These are phyloP conservation scores for Calliopsis andreniformis DNA, from an alignment of 1,140 invertebrate genomes.

Conservation along the genomic window DNA sequence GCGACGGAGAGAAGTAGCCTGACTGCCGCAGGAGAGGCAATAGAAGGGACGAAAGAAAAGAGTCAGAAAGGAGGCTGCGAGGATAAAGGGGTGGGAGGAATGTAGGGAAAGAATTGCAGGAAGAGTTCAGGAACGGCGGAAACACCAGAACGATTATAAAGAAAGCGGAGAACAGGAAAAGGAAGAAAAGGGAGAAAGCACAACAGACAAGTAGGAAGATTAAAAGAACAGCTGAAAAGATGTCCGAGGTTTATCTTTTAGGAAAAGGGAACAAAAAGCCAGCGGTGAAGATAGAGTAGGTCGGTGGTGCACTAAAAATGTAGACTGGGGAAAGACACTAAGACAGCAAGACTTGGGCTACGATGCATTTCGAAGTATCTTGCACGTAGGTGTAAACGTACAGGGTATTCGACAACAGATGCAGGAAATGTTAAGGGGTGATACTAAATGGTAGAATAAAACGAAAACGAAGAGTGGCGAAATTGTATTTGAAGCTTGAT, in stretches of 20 bases:
- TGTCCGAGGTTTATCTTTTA: not conserved
- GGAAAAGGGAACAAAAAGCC: not conserved
- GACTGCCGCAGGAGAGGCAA: conserved; percentile 34
- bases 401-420: no score
- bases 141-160: conserved; percentile 5
- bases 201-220: not conserved
- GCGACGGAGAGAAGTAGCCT: conserved; percentile 40
- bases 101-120: conserved; percentile 15
- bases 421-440: no score
- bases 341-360: not conserved
- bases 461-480: no score
- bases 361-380: no score
- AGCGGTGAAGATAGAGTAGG: not conserved
- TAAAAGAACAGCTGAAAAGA: not conserved
- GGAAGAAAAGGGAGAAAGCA: not conserved
- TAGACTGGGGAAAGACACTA: not conserved
- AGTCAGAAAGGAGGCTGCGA: conserved; percentile 11
- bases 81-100: conserved; percentile 28
- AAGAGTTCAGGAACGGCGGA: not conserved
- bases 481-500: no score
- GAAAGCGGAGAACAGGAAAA: conserved; percentile 7
- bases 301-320: not conserved
- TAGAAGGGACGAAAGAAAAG: conserved; percentile 23
- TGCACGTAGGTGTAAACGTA: no score
- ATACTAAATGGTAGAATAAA: no score